phyloP scores from a whole-genome alignment of 2,113 vertebrate genomes.

The Hypanus sabinus region DNA sequence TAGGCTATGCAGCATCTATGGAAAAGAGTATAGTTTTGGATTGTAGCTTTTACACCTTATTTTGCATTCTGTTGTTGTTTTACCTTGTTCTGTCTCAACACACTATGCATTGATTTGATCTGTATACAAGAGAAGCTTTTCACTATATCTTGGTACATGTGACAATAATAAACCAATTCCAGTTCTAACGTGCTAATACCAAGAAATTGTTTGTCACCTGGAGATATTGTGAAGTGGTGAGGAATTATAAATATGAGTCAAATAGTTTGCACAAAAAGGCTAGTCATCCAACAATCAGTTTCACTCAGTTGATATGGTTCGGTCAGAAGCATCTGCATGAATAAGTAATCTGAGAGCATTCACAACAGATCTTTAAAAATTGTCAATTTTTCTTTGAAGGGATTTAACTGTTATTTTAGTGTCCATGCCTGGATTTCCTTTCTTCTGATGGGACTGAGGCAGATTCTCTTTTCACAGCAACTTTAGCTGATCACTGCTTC shows the following conservation, averaged over 20 bases:
- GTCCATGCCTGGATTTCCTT: constrained; percentile 37
- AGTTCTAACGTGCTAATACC: background rate
- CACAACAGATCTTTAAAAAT: constrained; percentile 1
- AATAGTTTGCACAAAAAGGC: background rate
- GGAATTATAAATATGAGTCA: background rate
- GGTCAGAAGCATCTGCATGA: background rate
- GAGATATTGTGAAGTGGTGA: background rate
- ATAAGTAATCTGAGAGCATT: constrained; percentile 30
- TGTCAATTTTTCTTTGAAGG: constrained; percentile 29
- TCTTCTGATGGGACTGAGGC: background rate
- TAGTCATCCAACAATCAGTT: too few species aligned
- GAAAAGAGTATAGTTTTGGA: too few species aligned
- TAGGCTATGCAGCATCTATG: too few species aligned
- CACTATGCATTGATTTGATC: too few species aligned
- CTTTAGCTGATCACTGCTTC: background rate
- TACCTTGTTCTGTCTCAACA: too few species aligned
- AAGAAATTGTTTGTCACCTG: background rate
- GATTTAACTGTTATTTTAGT: constrained; percentile 37
- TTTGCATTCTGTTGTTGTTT: too few species aligned
- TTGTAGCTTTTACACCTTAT: too few species aligned
- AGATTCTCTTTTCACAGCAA: constrained; percentile 25
- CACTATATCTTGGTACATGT: too few species aligned
- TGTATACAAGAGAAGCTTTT: too few species aligned
- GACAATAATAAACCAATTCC: too few species aligned
- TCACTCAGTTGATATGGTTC: background rate